Evolutionary conservation across 2,113 vertebrate genomes (phyloP).

Genomic region (Sebastes schlegelii): DNA sequence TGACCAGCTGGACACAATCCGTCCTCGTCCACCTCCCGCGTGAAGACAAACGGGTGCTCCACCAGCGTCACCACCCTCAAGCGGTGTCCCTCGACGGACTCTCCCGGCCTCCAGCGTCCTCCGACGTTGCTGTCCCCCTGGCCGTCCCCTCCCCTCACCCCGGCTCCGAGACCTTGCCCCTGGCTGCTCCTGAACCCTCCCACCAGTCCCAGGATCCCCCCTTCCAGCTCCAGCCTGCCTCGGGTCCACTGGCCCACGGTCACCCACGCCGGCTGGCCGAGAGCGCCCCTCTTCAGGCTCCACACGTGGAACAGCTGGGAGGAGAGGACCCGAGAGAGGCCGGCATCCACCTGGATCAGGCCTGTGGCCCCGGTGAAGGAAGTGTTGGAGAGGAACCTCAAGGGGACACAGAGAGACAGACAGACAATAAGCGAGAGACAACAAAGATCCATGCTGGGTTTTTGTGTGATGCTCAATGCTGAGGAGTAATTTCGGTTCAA

Average conservation of each 20-base stretch:
- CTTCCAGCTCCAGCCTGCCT: slow-evolving; percentile 90
- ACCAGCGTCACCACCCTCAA: slow-evolving; percentile 95
- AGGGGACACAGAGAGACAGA: slow-evolving; percentile 29
- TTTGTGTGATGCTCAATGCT: no score
- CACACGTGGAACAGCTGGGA: slow-evolving; percentile 95
- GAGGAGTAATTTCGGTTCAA: no score
- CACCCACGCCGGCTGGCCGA: slow-evolving; percentile 95
- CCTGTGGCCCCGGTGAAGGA: slow-evolving; percentile 94
- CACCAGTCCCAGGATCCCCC: slow-evolving; percentile 89
- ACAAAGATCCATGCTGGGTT: neutral
- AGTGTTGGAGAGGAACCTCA: slow-evolving; percentile 94
- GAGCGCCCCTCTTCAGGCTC: slow-evolving; percentile 93
- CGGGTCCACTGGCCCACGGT: slow-evolving; percentile 93
- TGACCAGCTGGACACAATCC: slow-evolving; percentile 94
- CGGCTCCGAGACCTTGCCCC: slow-evolving; percentile 91
- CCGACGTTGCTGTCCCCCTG: slow-evolving; percentile 62
- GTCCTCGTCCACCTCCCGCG: slow-evolving; percentile 93
- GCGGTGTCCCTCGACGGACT: slow-evolving; percentile 81
- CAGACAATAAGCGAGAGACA: slow-evolving; percentile 7
- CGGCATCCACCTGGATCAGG: slow-evolving; percentile 88
- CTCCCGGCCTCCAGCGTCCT: slow-evolving; percentile 80
- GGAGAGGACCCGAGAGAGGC: slow-evolving; percentile 88
- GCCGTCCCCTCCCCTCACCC: slow-evolving; percentile 77
- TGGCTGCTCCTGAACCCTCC: slow-evolving; percentile 85
- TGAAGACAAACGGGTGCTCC: slow-evolving; percentile 95